phyloP scores from a whole-genome alignment of 2,888 invertebrate genomes.

The Anorthoa munda region DNA sequence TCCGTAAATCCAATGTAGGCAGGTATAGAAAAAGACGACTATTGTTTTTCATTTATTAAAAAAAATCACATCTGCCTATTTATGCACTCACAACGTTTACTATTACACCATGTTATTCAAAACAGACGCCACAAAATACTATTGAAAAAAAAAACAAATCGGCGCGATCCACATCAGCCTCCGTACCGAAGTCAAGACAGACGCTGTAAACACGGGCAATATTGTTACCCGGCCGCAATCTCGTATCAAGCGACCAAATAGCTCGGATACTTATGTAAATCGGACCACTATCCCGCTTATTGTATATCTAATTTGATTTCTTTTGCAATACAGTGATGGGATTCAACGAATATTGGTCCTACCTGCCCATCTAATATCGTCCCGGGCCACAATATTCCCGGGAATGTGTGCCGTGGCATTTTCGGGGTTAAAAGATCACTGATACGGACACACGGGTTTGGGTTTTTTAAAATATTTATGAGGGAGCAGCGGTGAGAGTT shows the following conservation, averaged over 20 bases:
- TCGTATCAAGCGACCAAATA: slow-evolving; percentile 89
- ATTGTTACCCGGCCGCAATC: slow-evolving; percentile 88
- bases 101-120: slow-evolving; percentile 60
- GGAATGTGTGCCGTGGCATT: slow-evolving; percentile 79
- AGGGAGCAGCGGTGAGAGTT: slow-evolving; percentile 82
- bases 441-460: slow-evolving; percentile 83
- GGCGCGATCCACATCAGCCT: slow-evolving; percentile 69
- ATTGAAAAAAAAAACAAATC: slow-evolving; percentile 69
- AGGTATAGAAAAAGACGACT: not conserved
- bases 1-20: not conserved
- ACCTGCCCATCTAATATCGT: slow-evolving; percentile 87
- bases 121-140: slow-evolving; percentile 57
- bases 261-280: slow-evolving; percentile 90
- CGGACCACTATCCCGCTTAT: slow-evolving; percentile 88
- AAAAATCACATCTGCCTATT: not conserved
- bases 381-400: slow-evolving; percentile 64
- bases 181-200: slow-evolving; percentile 69
- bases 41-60: not conserved
- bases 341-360: slow-evolving; percentile 86
- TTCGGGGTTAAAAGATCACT: slow-evolving; percentile 87
- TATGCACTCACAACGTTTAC: slow-evolving; percentile 44
- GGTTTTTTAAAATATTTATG: slow-evolving; percentile 90
- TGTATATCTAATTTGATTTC: slow-evolving; percentile 91
- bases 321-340: slow-evolving; percentile 89
- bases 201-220: slow-evolving; percentile 82